Conservation (phyloP, 2,888 invertebrate species). For the Chrysopilus asiliformis region DNA sequence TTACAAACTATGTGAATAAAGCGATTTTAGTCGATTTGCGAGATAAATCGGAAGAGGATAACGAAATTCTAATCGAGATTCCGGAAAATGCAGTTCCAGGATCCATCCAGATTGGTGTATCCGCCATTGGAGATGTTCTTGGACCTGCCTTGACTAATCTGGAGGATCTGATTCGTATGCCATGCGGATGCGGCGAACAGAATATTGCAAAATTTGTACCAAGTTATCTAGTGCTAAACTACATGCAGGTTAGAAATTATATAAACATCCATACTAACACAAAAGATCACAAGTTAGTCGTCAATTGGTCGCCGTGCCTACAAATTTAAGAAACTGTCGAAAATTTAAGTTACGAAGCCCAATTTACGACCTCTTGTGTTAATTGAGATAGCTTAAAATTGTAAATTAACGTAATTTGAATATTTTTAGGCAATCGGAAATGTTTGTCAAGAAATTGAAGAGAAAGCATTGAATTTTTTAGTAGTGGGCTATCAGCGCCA, state of each 20-base stretch:
- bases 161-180: conserved; percentile 58
- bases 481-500: conserved; percentile 63
- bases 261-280: too few species aligned
- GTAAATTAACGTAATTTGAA: too few species aligned
- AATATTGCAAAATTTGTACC: conserved; percentile 87
- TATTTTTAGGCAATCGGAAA: too few species aligned
- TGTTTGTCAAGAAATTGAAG: too few species aligned
- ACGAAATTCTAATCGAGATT: conserved; percentile 58
- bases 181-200: conserved; percentile 86
- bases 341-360: too few species aligned
- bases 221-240: conserved; percentile 74
- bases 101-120: conserved; percentile 58
- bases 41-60: conserved; percentile 39
- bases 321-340: too few species aligned
- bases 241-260: conserved; percentile 60
- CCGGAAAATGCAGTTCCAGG: conserved; percentile 61
- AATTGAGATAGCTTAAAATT: too few species aligned
- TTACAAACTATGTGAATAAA: conserved; percentile 56
- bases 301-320: too few species aligned
- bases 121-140: conserved; percentile 52
- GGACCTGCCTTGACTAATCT: conserved; percentile 66
- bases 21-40: conserved; percentile 61
- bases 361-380: too few species aligned
- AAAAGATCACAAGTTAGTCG: too few species aligned
- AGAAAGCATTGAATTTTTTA: too few species aligned